A percentile compares a stretch with the other conserved stretches of the same genome.
phyloP scores from a whole-genome alignment of 2,113 vertebrate species.

The Microtus pennsylvanicus region DNA sequence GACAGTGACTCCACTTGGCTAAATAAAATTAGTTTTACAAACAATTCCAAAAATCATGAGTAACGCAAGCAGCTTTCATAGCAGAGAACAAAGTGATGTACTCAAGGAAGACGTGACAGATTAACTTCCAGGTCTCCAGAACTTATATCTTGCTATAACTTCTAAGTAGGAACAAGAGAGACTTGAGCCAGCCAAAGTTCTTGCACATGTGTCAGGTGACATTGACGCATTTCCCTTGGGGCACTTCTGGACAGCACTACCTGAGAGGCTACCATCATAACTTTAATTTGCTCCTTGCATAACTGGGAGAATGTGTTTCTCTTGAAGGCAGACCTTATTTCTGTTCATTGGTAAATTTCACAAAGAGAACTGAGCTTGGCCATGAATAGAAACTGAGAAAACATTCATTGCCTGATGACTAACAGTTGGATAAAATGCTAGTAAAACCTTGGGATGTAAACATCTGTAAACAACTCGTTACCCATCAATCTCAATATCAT shows the following conservation, averaged over 20 bases:
- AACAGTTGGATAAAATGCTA: neutral
- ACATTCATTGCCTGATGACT: neutral
- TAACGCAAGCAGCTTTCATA: neutral
- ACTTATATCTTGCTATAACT: neutral
- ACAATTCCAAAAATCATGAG: neutral
- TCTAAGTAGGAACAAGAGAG: neutral
- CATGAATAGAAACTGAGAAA: neutral
- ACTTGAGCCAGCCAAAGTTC: neutral
- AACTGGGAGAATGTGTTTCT: accelerated
- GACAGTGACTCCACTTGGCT: neutral
- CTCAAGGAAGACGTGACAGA: neutral
- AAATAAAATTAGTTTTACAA: slow-evolving; percentile 7
- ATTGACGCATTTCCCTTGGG: neutral
- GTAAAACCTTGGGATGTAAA: neutral
- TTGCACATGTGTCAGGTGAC: accelerated
- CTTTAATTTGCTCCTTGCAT: neutral
- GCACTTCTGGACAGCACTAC: accelerated
- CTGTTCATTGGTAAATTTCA: neutral
- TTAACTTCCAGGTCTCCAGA: neutral
- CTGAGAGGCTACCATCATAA: neutral
- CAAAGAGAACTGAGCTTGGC: neutral
- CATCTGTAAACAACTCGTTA: neutral
- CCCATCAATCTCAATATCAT: neutral
- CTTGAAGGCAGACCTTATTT: neutral
- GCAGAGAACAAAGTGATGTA: neutral